phyloP scores from a whole-genome alignment of 1,140 invertebrate species.

The Drosophila auraria region DNA sequence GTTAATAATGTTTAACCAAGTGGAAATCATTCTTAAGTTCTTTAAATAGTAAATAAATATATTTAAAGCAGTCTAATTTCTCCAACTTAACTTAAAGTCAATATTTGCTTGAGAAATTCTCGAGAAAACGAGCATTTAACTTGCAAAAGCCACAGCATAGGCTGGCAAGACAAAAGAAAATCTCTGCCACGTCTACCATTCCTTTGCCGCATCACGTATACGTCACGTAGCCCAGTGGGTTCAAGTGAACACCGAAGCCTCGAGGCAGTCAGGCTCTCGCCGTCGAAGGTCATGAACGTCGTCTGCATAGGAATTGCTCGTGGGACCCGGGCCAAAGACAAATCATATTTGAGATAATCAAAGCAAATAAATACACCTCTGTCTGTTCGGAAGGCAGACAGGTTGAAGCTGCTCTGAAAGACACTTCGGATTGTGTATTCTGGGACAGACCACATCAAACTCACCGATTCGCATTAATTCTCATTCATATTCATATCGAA shows the following conservation, averaged over 20 bases:
- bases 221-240: conserved; percentile 24
- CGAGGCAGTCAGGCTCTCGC: conserved; percentile 21
- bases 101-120: neutral
- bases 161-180: conserved; percentile 6
- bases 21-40: neutral
- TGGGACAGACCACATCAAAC: conserved; percentile 66
- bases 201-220: conserved; percentile 21
- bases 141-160: neutral
- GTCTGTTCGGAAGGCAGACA: conserved; percentile 1
- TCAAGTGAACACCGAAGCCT: conserved; percentile 1
- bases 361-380: conserved; percentile 55
- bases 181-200: neutral
- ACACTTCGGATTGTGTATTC: conserved; percentile 49
- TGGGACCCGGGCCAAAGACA: conserved; percentile 39
- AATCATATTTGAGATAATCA: conserved; percentile 54
- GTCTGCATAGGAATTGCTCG: conserved; percentile 34
- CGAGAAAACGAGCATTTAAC: neutral
- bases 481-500: conserved; percentile 36
- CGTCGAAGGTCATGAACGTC: conserved; percentile 32
- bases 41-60: neutral
- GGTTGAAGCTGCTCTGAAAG: conserved; percentile 12
- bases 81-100: neutral
- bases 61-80: neutral
- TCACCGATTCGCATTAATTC: conserved; percentile 12
- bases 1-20: no score